phyloP scores from a whole-genome alignment of 1,140 invertebrate genomes.

The Leptinotarsa lineolata region DNA sequence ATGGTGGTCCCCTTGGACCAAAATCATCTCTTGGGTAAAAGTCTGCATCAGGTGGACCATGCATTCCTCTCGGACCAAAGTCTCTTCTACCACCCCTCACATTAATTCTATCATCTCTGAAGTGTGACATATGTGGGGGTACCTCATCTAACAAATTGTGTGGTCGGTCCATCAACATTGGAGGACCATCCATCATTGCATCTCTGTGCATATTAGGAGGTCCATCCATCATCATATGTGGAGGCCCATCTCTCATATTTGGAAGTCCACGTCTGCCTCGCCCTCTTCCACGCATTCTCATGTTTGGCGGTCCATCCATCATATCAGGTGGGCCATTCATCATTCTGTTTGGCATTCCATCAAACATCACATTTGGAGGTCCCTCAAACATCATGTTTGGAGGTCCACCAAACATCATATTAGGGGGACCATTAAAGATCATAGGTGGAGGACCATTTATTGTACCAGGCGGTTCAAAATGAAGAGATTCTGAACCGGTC shows the following conservation, averaged over 20 bases:
- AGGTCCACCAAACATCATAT: slow-evolving; percentile 11
- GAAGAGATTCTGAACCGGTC: not conserved
- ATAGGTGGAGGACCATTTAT: slow-evolving; percentile 30
- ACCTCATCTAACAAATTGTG: slow-evolving; percentile 22
- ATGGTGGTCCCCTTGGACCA: slow-evolving; percentile 30
- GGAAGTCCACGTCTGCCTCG: slow-evolving; percentile 28
- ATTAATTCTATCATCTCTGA: slow-evolving; percentile 30
- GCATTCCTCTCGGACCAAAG: slow-evolving; percentile 12
- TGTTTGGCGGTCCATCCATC: slow-evolving; percentile 29
- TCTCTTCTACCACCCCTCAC: slow-evolving; percentile 34
- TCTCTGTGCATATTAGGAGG: slow-evolving; percentile 23
- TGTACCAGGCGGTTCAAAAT: slow-evolving; percentile 13
- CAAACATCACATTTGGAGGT: slow-evolving; percentile 22
- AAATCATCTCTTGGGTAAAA: slow-evolving; percentile 36
- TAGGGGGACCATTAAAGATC: slow-evolving; percentile 32
- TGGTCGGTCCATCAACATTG: slow-evolving; percentile 13
- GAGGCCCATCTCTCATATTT: slow-evolving; percentile 20
- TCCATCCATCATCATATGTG: slow-evolving; percentile 31
- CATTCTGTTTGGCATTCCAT: slow-evolving; percentile 29
- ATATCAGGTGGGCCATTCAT: slow-evolving; percentile 16
- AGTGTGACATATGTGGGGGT: slow-evolving; percentile 10
- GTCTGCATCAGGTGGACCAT: slow-evolving; percentile 25
- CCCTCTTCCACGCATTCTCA: slow-evolving; percentile 26
- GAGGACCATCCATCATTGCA: slow-evolving; percentile 15
- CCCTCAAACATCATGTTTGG: slow-evolving; percentile 12